phyloP scores from a whole-genome alignment of 2,113 vertebrate species.

The Felis catus region DNA sequence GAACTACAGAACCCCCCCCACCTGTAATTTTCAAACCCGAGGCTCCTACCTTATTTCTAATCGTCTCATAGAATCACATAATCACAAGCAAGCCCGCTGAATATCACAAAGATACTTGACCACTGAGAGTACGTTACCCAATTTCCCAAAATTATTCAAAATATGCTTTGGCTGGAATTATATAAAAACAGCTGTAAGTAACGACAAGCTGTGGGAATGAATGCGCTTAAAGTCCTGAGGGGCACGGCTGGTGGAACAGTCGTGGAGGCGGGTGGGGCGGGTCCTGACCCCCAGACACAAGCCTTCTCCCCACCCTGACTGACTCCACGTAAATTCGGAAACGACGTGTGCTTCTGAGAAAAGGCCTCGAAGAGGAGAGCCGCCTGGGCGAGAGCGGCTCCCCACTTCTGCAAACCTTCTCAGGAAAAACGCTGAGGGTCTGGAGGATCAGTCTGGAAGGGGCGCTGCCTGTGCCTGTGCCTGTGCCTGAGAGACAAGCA shows the following conservation, averaged over 20 bases:
- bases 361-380: too few relatives aligned
- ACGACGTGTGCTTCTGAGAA: too few relatives aligned
- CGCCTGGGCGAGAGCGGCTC: rapidly evolving
- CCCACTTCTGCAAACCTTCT: background rate
- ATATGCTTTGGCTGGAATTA: background rate
- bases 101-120: background rate
- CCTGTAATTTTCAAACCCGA: background rate
- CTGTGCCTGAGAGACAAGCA: too few relatives aligned
- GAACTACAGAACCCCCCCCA: too few relatives aligned
- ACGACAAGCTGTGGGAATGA: rapidly evolving
- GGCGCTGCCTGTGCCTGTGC: too few relatives aligned
- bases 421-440: background rate
- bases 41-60: background rate
- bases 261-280: background rate
- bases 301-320: too few relatives aligned
- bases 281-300: background rate
- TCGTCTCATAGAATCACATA: rapidly evolving
- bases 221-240: rapidly evolving
- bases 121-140: rapidly evolving
- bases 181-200: background rate
- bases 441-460: background rate
- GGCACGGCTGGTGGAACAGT: rapidly evolving
- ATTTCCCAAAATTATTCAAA: background rate
- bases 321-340: background rate
- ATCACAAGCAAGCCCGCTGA: background rate